Evolutionary conservation across 2,888 invertebrate species (phyloP), one percentile per base, ranked within the genome.

Genomic region (Nowickia ferox): DNA sequence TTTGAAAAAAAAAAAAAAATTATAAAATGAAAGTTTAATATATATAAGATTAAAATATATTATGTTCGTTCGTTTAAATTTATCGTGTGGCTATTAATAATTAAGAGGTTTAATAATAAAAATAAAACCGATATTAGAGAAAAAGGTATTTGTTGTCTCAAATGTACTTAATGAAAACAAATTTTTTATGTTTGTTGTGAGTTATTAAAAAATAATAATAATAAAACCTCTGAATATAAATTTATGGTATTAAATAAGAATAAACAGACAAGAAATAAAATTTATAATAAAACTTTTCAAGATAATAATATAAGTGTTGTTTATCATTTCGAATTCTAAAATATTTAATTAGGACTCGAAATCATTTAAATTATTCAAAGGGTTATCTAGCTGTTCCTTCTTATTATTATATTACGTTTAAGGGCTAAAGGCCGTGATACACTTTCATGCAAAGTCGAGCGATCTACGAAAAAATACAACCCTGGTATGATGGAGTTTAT

Each of bases 241-340:
- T 69, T 65, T 82, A 84, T 87, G 84, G 84, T 78, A 66, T 89
- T 10, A 75, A 57, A 68, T 59, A 84, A 71, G 48, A 66, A 59
- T 38, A 81, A 81, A 72, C 51, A 55, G 30, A 72, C 61, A 69
- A 55, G 57, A 63, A 68, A 74, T 71, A 72, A 59, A 61, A 75
- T 82, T 74, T 77, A 79, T 72, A 86, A 87, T 75, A 84, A 71
- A 85, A 59, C 59, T 88, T 88, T 87, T 87, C 83, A 87, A 86
- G 86, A 79, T 66, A 80, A 63, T 74, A 69, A 72, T 78, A 17
- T 48, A 19, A 40, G 19, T 13, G 44, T 55, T n/a, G 22, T 68
- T 17, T 61, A 68, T 17, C 71, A 57, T 55, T 71, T 42, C 30
- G 30, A 30, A 30, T 30, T 30, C 30, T 30, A 30, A 30, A 30